A percentile compares a stretch with the other conserved stretches of the same genome.
Conservation (phyloP, 2,888 invertebrate species). For the Mantis religiosa region DNA sequence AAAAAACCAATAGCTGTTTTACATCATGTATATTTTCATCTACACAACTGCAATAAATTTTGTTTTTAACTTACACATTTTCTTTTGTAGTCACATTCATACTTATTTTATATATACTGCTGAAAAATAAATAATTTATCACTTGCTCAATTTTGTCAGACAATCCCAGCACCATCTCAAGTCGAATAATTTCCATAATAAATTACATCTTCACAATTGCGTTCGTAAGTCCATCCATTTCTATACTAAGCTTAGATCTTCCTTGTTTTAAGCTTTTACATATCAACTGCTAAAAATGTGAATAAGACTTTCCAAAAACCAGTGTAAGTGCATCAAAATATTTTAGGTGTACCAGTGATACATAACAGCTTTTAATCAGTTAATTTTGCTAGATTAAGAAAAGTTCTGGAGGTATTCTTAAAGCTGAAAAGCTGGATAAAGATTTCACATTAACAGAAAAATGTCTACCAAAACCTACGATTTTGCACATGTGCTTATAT, state of each 20-base stretch:
- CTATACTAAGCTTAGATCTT: not conserved
- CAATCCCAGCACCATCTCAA: not conserved
- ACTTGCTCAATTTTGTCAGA: not conserved
- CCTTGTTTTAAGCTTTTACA: not conserved
- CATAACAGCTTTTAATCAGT: not conserved
- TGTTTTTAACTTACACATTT: not conserved
- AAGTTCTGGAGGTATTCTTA: not conserved
- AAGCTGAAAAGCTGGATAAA: not conserved
- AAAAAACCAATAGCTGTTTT: not conserved
- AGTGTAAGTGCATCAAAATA: not conserved
- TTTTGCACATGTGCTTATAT: not conserved
- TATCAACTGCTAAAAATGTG: not conserved
- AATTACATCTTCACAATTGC: not conserved
- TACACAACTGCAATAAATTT: slow-evolving; percentile 4
- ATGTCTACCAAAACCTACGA: not conserved
- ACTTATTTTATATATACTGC: not conserved
- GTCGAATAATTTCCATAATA: not conserved
- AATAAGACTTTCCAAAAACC: not conserved
- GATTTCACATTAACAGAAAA: not conserved
- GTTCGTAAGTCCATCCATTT: not conserved
- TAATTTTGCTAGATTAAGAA: not conserved
- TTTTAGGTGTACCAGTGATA: not conserved
- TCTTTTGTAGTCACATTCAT: not conserved
- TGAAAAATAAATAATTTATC: not conserved
- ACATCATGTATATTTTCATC: not conserved